phyloP scores from a whole-genome alignment of 2,113 vertebrate genomes.

The Syngnathus floridae region DNA sequence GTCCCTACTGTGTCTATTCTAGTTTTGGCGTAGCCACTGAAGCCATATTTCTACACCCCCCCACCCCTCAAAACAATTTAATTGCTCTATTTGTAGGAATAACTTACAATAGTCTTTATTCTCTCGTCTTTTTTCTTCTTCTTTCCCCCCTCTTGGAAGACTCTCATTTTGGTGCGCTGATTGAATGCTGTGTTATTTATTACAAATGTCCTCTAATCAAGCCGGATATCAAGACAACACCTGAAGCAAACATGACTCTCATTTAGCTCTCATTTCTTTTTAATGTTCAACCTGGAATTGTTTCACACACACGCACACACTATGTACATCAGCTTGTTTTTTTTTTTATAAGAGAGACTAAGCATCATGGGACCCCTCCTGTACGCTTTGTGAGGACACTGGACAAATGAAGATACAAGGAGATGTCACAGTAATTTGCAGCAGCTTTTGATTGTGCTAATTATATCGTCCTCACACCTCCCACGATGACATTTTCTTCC shows the following conservation, averaged over 20 bases:
- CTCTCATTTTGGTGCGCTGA: slow-evolving; percentile 27
- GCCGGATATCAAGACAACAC: slow-evolving; percentile 29
- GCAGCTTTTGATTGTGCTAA: slow-evolving; percentile 48
- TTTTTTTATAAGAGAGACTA: background rate
- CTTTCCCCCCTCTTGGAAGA: slow-evolving; percentile 19
- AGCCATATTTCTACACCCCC: background rate
- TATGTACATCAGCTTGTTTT: no score
- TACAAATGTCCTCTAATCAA: slow-evolving; percentile 42
- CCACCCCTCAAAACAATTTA: background rate
- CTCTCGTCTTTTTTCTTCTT: background rate
- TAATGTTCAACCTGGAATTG: background rate
- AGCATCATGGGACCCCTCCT: slow-evolving; percentile 4
- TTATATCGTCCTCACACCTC: slow-evolving; percentile 41
- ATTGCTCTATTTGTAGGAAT: background rate
- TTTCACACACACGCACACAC: background rate
- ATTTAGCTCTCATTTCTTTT: slow-evolving; percentile 9
- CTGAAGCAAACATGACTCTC: slow-evolving; percentile 18
- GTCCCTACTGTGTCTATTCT: slow-evolving; percentile 10
- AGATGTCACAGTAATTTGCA: slow-evolving; percentile 45
- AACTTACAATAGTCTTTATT: no score
- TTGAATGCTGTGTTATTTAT: slow-evolving; percentile 43
- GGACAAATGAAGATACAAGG: slow-evolving; percentile 44
- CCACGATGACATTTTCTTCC: slow-evolving; percentile 30
- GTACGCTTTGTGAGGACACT: slow-evolving; percentile 41
- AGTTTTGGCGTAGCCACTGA: background rate